Evolutionary conservation across 2,797 vertebrate genomes (phyloP).

Genomic region (Sitta carolinensis): DNA sequence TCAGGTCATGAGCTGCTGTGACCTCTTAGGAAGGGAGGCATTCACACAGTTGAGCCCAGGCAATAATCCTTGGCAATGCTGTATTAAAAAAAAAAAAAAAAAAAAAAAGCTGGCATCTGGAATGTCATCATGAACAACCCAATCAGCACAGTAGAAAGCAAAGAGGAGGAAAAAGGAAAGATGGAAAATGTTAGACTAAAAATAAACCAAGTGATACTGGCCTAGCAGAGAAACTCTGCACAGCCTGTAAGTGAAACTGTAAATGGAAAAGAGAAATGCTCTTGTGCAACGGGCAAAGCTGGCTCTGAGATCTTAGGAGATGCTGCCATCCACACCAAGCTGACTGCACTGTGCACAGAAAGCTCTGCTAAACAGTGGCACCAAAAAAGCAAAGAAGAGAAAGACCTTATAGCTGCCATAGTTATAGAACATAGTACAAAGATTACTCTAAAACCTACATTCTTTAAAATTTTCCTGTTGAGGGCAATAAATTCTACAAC

Average conservation of each 20-base stretch:
- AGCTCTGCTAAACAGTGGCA: not conserved
- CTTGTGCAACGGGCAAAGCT: not conserved
- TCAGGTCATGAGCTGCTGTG: constrained; percentile 33
- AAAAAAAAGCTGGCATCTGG: constrained; percentile 1
- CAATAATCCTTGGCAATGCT: constrained; percentile 25
- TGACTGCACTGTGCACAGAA: not conserved
- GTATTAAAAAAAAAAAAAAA: not conserved
- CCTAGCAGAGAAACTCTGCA: not conserved
- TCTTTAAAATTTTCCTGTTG: not conserved
- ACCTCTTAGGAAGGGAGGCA: not conserved
- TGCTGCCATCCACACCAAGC: not conserved
- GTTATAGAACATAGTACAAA: not conserved
- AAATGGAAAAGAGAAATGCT: constrained; percentile 28
- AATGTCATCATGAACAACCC: not conserved
- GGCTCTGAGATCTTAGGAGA: not conserved
- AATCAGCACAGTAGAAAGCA: constrained; percentile 1
- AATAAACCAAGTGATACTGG: constrained; percentile 43
- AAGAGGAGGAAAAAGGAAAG: not conserved
- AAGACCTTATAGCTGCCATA: not conserved
- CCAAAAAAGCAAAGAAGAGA: not conserved
- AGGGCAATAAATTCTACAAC: not conserved
- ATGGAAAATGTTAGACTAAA: constrained; percentile 54
- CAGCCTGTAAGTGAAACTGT: constrained; percentile 24
- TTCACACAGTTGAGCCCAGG: not conserved
- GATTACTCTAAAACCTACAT: not conserved